These are phyloP conservation scores for Gymnorhina tibicen DNA, from an alignment of 2,113 vertebrate species.

Conservation along the genomic window DNA sequence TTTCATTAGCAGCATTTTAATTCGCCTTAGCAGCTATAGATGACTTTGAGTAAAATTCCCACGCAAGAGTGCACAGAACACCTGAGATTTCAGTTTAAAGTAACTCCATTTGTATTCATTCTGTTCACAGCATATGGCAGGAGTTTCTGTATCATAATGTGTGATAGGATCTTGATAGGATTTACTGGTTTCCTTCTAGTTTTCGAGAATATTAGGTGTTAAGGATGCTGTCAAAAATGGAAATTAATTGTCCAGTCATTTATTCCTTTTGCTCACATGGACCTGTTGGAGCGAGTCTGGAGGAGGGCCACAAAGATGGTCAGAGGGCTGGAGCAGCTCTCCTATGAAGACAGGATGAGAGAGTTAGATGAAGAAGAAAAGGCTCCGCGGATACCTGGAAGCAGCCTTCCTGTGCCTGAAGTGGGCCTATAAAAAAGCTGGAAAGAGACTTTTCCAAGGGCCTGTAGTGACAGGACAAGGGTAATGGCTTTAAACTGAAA, in stretches of 20 bases:
- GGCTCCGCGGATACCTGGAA: neutral
- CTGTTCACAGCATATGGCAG: neutral
- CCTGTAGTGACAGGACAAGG: neutral
- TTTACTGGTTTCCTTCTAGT: neutral
- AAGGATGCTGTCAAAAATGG: neutral
- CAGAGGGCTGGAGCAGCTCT: neutral
- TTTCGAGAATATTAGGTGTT: neutral
- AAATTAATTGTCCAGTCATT: neutral
- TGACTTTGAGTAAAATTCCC: neutral
- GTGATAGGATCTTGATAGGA: neutral
- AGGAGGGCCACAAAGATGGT: neutral
- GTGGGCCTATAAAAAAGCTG: neutral
- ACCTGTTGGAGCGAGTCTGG: neutral
- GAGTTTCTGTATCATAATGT: neutral
- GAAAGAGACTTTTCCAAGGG: neutral
- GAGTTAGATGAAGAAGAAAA: neutral
- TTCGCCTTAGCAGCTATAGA: neutral
- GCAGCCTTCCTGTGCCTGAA: neutral
- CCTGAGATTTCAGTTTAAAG: neutral
- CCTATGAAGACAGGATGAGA: neutral
- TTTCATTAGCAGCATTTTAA: neutral
- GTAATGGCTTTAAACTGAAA: neutral
- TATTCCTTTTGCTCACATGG: neutral
- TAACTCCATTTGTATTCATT: neutral
- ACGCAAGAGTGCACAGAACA: neutral